Evolutionary conservation across 1,140 invertebrate genomes (phyloP).

Genomic region (Ericerus pela): DNA sequence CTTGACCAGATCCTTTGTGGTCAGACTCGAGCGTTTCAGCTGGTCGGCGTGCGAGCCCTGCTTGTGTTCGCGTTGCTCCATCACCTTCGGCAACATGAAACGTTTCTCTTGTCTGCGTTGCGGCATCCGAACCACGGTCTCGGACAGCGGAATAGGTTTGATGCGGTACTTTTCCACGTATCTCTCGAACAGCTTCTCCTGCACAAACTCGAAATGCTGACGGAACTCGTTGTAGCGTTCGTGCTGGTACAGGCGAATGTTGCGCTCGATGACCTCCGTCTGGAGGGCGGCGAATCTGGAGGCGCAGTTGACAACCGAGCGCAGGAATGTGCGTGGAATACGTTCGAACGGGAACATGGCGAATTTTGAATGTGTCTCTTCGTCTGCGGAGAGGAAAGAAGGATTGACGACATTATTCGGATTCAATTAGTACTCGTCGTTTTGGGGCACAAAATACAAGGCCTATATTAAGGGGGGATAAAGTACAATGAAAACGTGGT

Average conservation of each 20-base stretch:
- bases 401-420: too few species aligned
- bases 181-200: not conserved
- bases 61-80: not conserved
- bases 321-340: not conserved
- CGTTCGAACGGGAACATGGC: not conserved
- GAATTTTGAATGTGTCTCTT: not conserved
- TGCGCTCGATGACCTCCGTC: not conserved
- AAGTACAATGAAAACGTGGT: too few species aligned
- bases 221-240: not conserved
- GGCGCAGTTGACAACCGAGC: not conserved
- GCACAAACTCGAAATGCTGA: not conserved
- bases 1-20: not conserved
- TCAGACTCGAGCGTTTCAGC: not conserved
- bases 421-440: too few species aligned
- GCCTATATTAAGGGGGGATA: too few species aligned
- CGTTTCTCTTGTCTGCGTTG: not conserved
- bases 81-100: not conserved
- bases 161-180: not conserved
- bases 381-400: not conserved
- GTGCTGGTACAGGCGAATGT: not conserved
- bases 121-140: not conserved
- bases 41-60: not conserved
- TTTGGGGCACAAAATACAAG: too few species aligned
- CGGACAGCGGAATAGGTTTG: not conserved
- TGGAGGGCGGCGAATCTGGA: not conserved